Percentiles rank a stretch among this genome's conserved stretches.
These are phyloP conservation scores for Scrobipalpa atriplicella DNA, from an alignment of 2,888 invertebrate genomes.

Conservation along the genomic window DNA sequence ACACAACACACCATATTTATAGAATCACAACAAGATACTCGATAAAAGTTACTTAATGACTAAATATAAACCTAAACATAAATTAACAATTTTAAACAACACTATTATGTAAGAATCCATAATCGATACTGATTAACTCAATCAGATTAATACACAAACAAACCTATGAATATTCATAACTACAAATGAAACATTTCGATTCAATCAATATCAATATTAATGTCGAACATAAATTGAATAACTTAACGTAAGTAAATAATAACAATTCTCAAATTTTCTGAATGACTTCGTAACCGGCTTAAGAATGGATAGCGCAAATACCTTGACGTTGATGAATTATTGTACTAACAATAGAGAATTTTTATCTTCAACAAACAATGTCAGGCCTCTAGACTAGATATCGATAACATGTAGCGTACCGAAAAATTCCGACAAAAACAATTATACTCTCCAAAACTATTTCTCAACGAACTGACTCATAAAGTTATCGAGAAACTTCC, in stretches of 20 bases:
- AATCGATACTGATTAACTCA: neutral
- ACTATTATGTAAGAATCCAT: too few relatives aligned
- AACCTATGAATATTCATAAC: neutral
- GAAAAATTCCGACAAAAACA: constrained; percentile 26
- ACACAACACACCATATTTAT: too few relatives aligned
- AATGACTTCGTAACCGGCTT: neutral
- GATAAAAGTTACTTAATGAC: too few relatives aligned
- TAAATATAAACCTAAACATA: too few relatives aligned
- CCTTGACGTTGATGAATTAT: constrained; percentile 27
- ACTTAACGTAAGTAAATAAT: neutral
- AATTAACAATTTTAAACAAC: too few relatives aligned
- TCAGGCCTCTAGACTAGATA: neutral
- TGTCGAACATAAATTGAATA: neutral
- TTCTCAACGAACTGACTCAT: constrained; percentile 27
- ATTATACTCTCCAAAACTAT: constrained; percentile 19
- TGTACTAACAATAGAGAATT: constrained; percentile 25
- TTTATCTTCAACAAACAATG: constrained; percentile 18
- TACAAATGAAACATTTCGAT: neutral
- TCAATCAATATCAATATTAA: neutral
- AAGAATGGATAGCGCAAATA: neutral
- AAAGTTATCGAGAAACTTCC: constrained; percentile 35
- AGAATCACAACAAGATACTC: too few relatives aligned
- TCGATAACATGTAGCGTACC: constrained; percentile 13
- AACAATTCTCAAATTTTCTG: neutral
- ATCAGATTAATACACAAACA: neutral